Base-by-base conservation (phyloP, 2,888 invertebrate species). In the Pandemis cinnamomeana region DNA sequence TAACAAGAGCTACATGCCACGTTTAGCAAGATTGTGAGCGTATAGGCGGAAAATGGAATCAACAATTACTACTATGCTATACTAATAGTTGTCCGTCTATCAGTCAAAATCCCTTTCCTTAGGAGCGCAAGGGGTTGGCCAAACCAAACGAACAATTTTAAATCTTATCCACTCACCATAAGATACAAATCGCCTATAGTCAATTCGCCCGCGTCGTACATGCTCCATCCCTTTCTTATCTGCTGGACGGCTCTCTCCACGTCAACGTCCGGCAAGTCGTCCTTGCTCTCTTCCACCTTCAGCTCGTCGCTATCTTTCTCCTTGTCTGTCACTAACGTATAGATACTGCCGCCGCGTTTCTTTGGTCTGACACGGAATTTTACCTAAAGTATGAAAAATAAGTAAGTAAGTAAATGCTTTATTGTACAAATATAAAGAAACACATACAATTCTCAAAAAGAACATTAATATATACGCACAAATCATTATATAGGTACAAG, bases 111-210 rank as follows among this genome's bases (percentile, higher is more conserved):
- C 27, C 27, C 27, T 36, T 36, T 36, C 27, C 27, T 36, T 2
- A 27, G 27, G 27, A 27, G 2, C 27, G 27, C 27, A 0, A 2
- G 27, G 27, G 27, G 27, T 36, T 36, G 27, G 27, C 27, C 27
- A 36, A 44, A 44, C 44, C 7, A 44, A 44, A 7, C 10, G 8
- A 44, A 8, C 44, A 8, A 44, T 48, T 48, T 11, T 48, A 0
- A 51, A n/a, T 6, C 6, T 51, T 13, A 51, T 7, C 2, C n/a
- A 51, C 72, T 69, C 27, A 97, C 97, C 96, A 98, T 98, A 67
- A 99, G 94, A 90, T 98, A 98, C 72, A 99, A 90, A 90, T 99
- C 98, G 0, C 98, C 98, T 46, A 99, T 95, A 5, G 98, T 98
- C 60, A 98, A 95, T 48, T 97, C 96, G 7, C 97, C 97, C 0